Conservation (phyloP, 2,113 vertebrate genomes). For the Tretioscincus oriximinensis region DNA sequence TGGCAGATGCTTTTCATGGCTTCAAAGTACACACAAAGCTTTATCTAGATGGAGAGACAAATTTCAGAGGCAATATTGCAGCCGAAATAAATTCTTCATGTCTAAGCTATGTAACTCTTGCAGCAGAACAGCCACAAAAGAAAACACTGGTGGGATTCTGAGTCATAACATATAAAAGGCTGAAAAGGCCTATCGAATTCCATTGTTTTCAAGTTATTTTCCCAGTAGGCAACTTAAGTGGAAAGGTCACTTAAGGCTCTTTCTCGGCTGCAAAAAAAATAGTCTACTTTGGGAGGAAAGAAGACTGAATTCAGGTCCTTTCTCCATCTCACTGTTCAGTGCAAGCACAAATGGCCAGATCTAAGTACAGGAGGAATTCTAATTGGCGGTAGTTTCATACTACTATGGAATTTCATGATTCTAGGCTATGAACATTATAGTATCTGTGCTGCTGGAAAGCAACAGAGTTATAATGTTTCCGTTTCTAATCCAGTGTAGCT, state of each 20-base stretch:
- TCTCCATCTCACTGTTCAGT: no score
- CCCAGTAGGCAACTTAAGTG: conserved; percentile 46
- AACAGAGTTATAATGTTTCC: no score
- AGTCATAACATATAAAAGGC: conserved; percentile 10
- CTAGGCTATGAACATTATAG: no score
- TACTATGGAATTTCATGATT: no score
- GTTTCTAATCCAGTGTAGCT: no score
- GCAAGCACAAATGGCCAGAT: no score
- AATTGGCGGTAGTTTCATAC: no score
- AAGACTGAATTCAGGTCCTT: no score
- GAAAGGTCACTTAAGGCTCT: conserved; percentile 65
- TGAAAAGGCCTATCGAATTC: conserved; percentile 47
- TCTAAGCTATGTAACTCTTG: neutral
- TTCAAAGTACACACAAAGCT: neutral
- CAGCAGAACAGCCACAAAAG: conserved; percentile 29
- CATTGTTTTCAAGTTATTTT: conserved; percentile 47
- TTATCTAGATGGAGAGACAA: neutral
- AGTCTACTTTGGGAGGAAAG: no score
- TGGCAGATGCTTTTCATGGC: neutral
- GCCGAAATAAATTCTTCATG: neutral
- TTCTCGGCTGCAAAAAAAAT: no score
- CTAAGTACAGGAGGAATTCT: no score
- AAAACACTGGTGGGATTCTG: conserved; percentile 37
- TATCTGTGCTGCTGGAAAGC: no score
- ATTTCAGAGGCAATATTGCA: neutral